Percentiles rank a stretch among this genome's conserved stretches.
Evolutionary conservation across 2,113 vertebrate genomes (phyloP).

Genomic region (Hoplias malabaricus): DNA sequence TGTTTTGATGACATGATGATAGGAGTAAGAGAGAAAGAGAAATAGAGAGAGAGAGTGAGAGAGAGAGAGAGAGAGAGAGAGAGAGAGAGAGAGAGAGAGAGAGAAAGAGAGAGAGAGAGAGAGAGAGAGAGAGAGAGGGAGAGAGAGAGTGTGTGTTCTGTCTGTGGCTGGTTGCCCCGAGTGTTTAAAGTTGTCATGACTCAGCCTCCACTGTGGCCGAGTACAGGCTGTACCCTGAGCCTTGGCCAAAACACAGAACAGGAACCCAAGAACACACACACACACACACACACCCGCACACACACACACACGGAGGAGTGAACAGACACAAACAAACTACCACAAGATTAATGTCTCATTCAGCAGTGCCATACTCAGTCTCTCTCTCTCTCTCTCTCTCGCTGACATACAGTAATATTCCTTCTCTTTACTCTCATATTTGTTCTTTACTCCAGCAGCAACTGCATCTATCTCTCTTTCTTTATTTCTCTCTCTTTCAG

Average conservation of each 20-base stretch:
- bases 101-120: slow-evolving; percentile 1
- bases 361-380: not conserved
- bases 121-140: not conserved
- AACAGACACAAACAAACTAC: not conserved
- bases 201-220: slow-evolving; percentile 57
- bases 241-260: slow-evolving; percentile 51
- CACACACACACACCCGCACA: not conserved
- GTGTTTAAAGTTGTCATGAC: slow-evolving; percentile 53
- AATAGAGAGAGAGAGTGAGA: slow-evolving; percentile 14
- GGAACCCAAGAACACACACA: slow-evolving; percentile 22
- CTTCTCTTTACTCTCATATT: slow-evolving; percentile 23
- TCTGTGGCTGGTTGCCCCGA: slow-evolving; percentile 42
- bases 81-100: not conserved
- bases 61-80: too few species aligned
- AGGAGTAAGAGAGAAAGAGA: not conserved
- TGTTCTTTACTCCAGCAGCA: slow-evolving; percentile 55
- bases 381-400: not conserved
- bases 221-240: slow-evolving; percentile 66
- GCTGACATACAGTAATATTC: not conserved
- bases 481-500: slow-evolving; percentile 48
- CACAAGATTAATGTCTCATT: not conserved
- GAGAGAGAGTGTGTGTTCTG: slow-evolving; percentile 14
- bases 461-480: slow-evolving; percentile 28
- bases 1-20: not conserved
- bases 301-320: not conserved